Base-by-base conservation (phyloP, 2,113 vertebrate species). In the Tor tambroides region DNA sequence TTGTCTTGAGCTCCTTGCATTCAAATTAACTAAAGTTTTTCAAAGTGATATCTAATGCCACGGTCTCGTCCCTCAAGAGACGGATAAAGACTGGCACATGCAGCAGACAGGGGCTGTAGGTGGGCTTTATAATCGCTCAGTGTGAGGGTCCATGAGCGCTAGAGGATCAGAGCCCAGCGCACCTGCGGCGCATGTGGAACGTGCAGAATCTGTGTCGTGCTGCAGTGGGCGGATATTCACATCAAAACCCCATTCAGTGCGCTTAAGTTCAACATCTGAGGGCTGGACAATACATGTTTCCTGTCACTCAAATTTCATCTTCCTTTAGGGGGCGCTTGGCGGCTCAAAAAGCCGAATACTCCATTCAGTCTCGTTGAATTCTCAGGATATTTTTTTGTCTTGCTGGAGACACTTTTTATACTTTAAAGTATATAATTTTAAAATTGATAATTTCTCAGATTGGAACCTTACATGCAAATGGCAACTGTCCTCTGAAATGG, bases 131-230 rank as follows among this genome's bases (percentile, higher is more conserved):
- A 26, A 17, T 35, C 10, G 21, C 67, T 51, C 21, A 6, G 80
- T 14, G 26, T 30, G 63, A 30, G 19, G 12, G 23, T 74, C 23
- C 67, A 41, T 0, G 69, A 15, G 67, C 49, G 63, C 78, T 15
- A 5, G 19, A 21, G 30, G 54, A 61, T 61, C 30, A 8, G 81
- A 65, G 61, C 61, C 1, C 78, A 12, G 8, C 32, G 51, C 82
- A 88, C 78, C 78, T 83, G 61, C n/a, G 61, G 35, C 14, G 78
- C 85, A 84, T 87, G 91, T 56, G 91, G 46, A 89, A 94, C 94
- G 94, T 95, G 94, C 93, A 71, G 87, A 28, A 92, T 91, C 91
- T 91, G 91, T 88, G 93, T 93, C 46, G 84, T 38, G 81, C 7
- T 26, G 0, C 15, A 23, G 59, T 61, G 80, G 82, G 83, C 75